Percentiles rank a stretch among this genome's conserved stretches.
Evolutionary conservation across 2,888 invertebrate genomes (phyloP).

Genomic region (Petrolisthes cinctipes): DNA sequence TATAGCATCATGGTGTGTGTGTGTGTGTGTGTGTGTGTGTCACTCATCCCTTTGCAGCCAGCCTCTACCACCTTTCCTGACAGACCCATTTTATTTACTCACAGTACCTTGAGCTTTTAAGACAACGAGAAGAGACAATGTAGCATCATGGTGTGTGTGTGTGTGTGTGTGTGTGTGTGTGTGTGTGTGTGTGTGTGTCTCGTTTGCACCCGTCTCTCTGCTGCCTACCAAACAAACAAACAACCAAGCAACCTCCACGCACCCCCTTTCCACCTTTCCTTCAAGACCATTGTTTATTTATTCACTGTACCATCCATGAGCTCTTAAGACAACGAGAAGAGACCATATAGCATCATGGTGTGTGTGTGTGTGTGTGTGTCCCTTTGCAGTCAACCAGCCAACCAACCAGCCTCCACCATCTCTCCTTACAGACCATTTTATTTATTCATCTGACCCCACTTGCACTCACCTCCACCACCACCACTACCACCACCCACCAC

Average conservation of each 20-base stretch:
- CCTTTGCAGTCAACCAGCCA: too few relatives aligned
- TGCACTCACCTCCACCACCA: not conserved
- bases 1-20: not conserved
- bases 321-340: too few relatives aligned
- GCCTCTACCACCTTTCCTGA: too few relatives aligned
- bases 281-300: too few relatives aligned
- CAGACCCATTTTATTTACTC: too few relatives aligned
- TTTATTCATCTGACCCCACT: too few relatives aligned
- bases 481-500: not conserved
- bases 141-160: not conserved
- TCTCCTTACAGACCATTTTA: not conserved
- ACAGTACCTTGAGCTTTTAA: too few relatives aligned
- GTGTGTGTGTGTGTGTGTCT: too few relatives aligned
- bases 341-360: too few relatives aligned
- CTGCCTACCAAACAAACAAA: not conserved
- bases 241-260: not conserved
- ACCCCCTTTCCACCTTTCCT: not conserved
- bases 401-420: not conserved
- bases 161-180: too few relatives aligned
- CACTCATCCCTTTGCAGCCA: too few relatives aligned
- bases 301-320: not conserved
- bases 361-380: too few relatives aligned
- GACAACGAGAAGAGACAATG: not conserved
- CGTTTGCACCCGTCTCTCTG: not conserved
- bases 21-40: not conserved